Base-by-base conservation (phyloP, 2,888 invertebrate genomes). In the Nomada fabriciana region DNA sequence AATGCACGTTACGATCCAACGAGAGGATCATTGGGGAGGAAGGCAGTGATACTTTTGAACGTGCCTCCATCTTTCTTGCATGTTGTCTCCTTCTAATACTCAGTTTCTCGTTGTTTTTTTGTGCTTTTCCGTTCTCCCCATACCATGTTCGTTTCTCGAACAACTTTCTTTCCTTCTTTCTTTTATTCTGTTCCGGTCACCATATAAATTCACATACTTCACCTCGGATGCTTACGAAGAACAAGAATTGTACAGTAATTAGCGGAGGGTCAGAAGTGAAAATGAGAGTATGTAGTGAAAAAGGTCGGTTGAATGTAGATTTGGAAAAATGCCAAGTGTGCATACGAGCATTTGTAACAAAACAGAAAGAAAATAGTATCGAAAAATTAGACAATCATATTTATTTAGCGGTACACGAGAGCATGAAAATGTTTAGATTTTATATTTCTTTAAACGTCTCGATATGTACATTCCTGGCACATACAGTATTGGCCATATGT, bases 1-100 rank as follows among this genome's bases (percentile, higher is more conserved):
- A 55, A 67, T 71, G 64, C 73, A 72, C 43, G 20, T 68, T 53
- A 69, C 59, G 65, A 80, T 74, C 23, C 42, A 65, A 81, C 65
- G 50, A 65, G 50, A 65, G 59, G 65, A 64, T 57, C 18, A 42
- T 20, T 59, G 55, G 42, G 53, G 36, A 63, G 65, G 11, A 42
- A 67, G 43, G 15, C 71, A 67, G 36, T 29, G 2, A 72, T 13
- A n/a, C 25, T n/a, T 63, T 36, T 11, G 18, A 36, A 36, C 36
- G 63, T 67, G 29, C 53, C 55, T 59, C 25, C 20, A 55, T 81
- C 36, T 81, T 64, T 74, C 64, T 80, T 73, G 53, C 68, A 68
- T 64, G 63, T 63, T 25, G 10, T 69, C 42, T 52, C n/a, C 47
- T 63, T 68, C 20, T 57, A 11, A 70, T 55, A 61, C 20, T 55